Evolutionary conservation across 2,113 vertebrate species (phyloP).

Genomic region (Psilopogon haemacephalus): DNA sequence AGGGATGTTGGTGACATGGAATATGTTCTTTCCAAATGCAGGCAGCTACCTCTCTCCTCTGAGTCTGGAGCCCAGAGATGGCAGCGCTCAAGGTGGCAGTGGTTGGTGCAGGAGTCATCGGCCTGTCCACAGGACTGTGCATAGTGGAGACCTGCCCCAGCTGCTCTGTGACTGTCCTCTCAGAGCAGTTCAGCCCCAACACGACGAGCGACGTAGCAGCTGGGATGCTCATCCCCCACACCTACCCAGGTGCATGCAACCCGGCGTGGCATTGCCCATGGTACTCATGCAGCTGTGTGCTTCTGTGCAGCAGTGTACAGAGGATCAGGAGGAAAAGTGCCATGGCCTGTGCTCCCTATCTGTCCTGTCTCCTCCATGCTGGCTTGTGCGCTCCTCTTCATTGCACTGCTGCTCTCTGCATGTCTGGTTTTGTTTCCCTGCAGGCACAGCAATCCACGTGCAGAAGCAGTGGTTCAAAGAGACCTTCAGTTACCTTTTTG

Average conservation of each 20-base stretch:
- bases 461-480: conserved; percentile 88
- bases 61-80: conserved; percentile 36
- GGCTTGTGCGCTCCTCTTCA: neutral
- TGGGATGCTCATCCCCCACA: conserved; percentile 82
- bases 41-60: neutral
- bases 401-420: neutral
- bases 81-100: conserved; percentile 72
- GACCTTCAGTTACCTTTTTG: conserved; percentile 84
- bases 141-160: conserved; percentile 73
- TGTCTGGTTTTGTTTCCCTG: neutral
- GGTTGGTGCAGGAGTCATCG: conserved; percentile 87
- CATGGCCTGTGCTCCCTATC: neutral
- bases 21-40: neutral
- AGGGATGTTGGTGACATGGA: neutral
- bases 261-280: rapidly evolving
- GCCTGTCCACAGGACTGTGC: conserved; percentile 87
- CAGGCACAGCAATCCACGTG: conserved; percentile 78
- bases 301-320: rapidly evolving
- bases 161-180: conserved; percentile 80
- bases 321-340: neutral
- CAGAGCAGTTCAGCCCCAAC: conserved; percentile 85
- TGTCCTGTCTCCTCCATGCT: neutral
- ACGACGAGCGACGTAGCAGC: conserved; percentile 91
- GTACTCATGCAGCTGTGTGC: rapidly evolving
- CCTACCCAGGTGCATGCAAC: conserved; percentile 78